A percentile compares a stretch with the other conserved stretches of the same genome.
Conservation (phyloP, 2,888 invertebrate genomes). For the Calliscelio sp. region DNA sequence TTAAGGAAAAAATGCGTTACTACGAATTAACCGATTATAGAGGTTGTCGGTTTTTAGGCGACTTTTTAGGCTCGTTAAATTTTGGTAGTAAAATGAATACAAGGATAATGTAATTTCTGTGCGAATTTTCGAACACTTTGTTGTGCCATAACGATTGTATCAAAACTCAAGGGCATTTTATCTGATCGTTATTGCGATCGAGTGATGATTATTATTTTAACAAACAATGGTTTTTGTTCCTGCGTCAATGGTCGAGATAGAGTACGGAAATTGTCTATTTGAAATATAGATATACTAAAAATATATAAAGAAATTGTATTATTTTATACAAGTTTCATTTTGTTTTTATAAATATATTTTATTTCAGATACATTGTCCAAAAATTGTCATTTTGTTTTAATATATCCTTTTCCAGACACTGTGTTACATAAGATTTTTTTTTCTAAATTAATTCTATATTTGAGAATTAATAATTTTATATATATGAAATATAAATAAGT, state of each 20-base stretch:
- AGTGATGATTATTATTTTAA: slow-evolving; percentile 75
- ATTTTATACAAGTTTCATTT: slow-evolving; percentile 85
- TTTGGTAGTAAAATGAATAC: slow-evolving; percentile 25
- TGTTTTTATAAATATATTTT: slow-evolving; percentile 86
- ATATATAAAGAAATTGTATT: slow-evolving; percentile 81
- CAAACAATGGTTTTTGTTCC: slow-evolving; percentile 83
- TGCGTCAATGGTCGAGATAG: slow-evolving; percentile 77
- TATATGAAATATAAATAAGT: no score
- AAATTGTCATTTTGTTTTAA: slow-evolving; percentile 68
- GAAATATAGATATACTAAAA: slow-evolving; percentile 73
- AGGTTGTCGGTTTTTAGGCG: no score
- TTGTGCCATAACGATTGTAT: slow-evolving; percentile 81
- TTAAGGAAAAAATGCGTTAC: slow-evolving; percentile 2
- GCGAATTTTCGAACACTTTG: slow-evolving; percentile 62
- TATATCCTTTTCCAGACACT: no score
- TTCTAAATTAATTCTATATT: no score
- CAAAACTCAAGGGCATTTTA: slow-evolving; percentile 53
- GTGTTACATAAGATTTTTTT: no score
- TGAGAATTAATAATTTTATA: no score
- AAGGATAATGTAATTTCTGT: slow-evolving; percentile 43
- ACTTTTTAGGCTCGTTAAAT: slow-evolving; percentile 5
- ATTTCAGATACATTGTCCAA: slow-evolving; percentile 79
- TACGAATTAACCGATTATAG: neutral
- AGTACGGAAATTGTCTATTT: slow-evolving; percentile 67
- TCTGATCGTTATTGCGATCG: slow-evolving; percentile 59